A percentile compares a stretch with the other conserved stretches of the same genome.
These are phyloP conservation scores for Drosophila fungiperda DNA, from an alignment of 2,888 invertebrate genomes.

Conservation along the genomic window DNA sequence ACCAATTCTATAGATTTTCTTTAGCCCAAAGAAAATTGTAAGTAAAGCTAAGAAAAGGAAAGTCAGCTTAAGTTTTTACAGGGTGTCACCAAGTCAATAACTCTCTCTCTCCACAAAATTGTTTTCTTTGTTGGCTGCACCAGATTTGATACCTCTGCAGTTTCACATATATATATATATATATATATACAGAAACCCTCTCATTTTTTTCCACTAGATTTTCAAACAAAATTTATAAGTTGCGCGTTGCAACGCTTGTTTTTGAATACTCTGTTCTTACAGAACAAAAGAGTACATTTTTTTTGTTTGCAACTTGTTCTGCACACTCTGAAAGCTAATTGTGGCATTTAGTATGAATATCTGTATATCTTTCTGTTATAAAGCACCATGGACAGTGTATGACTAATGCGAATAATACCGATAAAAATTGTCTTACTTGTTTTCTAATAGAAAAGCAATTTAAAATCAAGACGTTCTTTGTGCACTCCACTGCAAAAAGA, in stretches of 20 bases:
- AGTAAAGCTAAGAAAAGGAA: background rate
- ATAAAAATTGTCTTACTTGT: background rate
- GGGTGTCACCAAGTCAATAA: background rate
- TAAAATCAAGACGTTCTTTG: constrained; percentile 5
- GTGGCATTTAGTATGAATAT: background rate
- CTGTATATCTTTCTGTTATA: background rate
- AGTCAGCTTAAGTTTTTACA: background rate
- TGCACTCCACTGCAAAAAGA: background rate
- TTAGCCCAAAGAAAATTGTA: background rate
- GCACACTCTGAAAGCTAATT: background rate
- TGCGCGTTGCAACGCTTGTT: constrained; percentile 54
- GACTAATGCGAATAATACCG: background rate
- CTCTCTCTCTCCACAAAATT: background rate
- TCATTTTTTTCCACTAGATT: constrained; percentile 47
- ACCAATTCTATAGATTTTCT: no score
- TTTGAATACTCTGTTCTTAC: constrained; percentile 4
- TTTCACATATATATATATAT: background rate
- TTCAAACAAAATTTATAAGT: constrained; percentile 63
- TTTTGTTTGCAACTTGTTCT: background rate
- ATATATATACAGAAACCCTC: background rate
- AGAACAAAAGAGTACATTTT: background rate
- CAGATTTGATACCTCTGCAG: constrained; percentile 14
- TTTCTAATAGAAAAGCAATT: constrained; percentile 17
- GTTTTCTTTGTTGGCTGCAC: constrained; percentile 3
- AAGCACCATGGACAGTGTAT: background rate